These are phyloP conservation scores for Halichoeres trimaculatus DNA, from an alignment of 2,113 vertebrate species.

Conservation along the genomic window DNA sequence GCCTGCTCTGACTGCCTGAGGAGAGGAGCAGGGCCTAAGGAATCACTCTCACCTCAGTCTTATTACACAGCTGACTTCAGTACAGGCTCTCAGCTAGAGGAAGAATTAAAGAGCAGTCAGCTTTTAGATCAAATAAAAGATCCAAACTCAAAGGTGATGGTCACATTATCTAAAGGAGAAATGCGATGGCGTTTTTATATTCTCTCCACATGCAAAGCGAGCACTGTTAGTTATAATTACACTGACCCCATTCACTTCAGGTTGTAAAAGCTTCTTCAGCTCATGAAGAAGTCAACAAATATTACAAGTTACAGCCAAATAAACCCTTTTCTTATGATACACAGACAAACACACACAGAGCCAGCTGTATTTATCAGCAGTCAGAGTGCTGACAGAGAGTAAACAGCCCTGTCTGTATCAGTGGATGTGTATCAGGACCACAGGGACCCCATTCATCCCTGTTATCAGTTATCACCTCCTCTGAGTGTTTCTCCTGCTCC, in stretches of 20 bases:
- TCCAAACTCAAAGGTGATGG: neutral
- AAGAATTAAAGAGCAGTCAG: neutral
- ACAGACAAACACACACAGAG: slow-evolving; percentile 22
- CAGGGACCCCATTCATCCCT: slow-evolving; percentile 44
- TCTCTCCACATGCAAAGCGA: neutral
- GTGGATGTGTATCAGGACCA: slow-evolving; percentile 49
- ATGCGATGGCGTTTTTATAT: neutral
- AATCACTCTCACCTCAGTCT: neutral
- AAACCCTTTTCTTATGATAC: neutral
- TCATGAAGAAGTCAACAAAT: neutral
- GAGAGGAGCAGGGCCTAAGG: neutral
- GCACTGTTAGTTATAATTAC: slow-evolving; percentile 2
- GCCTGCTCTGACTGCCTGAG: neutral
- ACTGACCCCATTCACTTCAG: slow-evolving; percentile 7
- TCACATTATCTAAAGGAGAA: neutral
- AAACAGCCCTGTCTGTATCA: slow-evolving; percentile 48
- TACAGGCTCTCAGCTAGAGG: too few relatives aligned
- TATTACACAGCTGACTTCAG: neutral
- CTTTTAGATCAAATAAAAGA: neutral
- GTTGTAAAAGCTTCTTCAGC: slow-evolving; percentile 16
- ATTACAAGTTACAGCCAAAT: neutral
- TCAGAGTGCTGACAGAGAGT: slow-evolving; percentile 44
- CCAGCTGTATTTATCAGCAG: slow-evolving; percentile 44
- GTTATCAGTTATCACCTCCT: slow-evolving; percentile 54
- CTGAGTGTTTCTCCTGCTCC: slow-evolving; percentile 38